Evolutionary conservation across 1,140 invertebrate species (phyloP).

Genomic region (Phthorimaea operculella): DNA sequence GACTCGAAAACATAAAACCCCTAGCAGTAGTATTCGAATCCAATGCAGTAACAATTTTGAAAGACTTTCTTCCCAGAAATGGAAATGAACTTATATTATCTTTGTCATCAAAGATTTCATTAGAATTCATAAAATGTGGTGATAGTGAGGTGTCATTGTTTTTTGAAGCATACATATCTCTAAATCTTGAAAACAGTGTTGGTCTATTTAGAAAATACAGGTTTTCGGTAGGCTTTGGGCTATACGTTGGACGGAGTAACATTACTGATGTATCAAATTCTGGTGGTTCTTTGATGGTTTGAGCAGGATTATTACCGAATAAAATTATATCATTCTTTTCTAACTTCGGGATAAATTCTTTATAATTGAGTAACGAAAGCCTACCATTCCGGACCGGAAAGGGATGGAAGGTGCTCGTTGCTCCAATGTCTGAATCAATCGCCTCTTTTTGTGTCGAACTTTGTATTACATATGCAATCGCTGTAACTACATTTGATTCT

Average conservation of each 20-base stretch:
- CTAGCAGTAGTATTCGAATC: too few species aligned
- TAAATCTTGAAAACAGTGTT: neutral
- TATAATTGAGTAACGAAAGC: too few species aligned
- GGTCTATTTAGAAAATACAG: neutral
- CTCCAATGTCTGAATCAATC: neutral
- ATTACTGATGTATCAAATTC: neutral
- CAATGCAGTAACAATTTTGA: neutral
- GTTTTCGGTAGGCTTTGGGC: neutral
- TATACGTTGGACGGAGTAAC: neutral
- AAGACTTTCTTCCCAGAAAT: neutral
- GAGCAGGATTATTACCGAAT: neutral
- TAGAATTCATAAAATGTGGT: too few species aligned
- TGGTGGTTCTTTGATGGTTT: neutral
- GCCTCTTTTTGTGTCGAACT: neutral
- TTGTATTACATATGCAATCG: neutral
- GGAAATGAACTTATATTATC: neutral
- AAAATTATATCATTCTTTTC: neutral
- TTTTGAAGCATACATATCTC: neutral
- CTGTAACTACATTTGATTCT: neutral
- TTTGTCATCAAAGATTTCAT: too few species aligned
- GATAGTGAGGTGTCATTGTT: neutral
- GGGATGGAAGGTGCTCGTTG: too few species aligned
- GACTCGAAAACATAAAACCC: neutral
- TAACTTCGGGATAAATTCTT: slow-evolving; percentile 4
- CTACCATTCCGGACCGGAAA: too few species aligned